These are phyloP conservation scores for Numenius arquata DNA, from an alignment of 2,113 vertebrate genomes.

Conservation along the genomic window DNA sequence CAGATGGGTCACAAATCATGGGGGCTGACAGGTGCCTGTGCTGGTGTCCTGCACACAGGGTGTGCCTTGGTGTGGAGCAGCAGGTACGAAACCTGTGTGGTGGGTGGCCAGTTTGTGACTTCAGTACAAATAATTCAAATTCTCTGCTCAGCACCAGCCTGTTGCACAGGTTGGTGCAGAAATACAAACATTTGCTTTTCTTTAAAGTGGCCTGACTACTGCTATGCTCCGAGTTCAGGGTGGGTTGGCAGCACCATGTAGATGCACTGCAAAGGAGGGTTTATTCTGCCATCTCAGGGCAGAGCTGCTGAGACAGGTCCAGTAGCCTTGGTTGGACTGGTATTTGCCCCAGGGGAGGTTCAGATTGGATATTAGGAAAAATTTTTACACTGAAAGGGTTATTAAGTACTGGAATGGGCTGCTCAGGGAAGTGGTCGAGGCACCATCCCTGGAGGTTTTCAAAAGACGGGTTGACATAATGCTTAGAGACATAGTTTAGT, in stretches of 20 bases:
- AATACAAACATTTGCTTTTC: background rate
- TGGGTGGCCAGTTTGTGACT: slow-evolving; percentile 82
- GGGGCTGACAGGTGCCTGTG: slow-evolving; percentile 69
- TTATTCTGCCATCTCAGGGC: background rate
- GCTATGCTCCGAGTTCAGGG: background rate
- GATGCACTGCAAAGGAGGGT: background rate
- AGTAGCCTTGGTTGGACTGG: background rate
- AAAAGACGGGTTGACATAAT: no score
- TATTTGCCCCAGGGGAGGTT: background rate
- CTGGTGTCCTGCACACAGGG: background rate
- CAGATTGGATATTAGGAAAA: no score
- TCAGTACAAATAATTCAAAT: slow-evolving; percentile 68
- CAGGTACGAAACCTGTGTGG: slow-evolving; percentile 58
- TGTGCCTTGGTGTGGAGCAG: slow-evolving; percentile 13
- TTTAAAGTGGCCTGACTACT: background rate
- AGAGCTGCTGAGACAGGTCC: background rate
- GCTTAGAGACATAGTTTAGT: no score
- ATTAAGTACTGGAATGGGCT: no score
- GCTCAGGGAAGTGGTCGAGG: no score
- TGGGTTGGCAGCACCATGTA: background rate
- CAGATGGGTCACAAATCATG: slow-evolving; percentile 49
- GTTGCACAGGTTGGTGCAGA: background rate
- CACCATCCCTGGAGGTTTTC: no score
- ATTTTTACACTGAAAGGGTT: no score
- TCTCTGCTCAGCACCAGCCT: background rate